Evolutionary conservation across 1,140 invertebrate species (phyloP).

Genomic region (Dufourea novaeangliae): DNA sequence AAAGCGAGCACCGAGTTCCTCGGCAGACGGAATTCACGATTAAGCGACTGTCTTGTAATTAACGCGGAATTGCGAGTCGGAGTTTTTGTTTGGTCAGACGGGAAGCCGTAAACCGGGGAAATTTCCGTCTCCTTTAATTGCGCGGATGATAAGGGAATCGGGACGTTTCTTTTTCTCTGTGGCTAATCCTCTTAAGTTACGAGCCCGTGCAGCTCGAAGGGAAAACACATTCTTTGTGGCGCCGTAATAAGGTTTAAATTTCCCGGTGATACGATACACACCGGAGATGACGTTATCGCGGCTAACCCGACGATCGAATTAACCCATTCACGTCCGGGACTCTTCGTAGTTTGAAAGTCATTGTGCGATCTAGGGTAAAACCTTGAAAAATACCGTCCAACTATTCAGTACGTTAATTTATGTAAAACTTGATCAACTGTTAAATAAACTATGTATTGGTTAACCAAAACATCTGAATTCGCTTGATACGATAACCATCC

Average conservation of each 20-base stretch:
- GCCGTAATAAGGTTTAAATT: conserved; percentile 1
- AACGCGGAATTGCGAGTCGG: background rate
- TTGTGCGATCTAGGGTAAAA: too few relatives aligned
- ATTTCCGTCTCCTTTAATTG: background rate
- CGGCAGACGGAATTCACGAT: background rate
- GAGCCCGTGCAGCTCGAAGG: background rate
- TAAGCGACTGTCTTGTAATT: background rate
- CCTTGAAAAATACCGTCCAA: too few relatives aligned
- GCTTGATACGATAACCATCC: too few relatives aligned
- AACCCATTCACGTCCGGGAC: background rate
- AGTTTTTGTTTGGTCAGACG: background rate
- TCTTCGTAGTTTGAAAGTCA: background rate
- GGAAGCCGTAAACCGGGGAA: background rate
- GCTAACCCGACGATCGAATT: background rate
- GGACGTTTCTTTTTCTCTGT: background rate
- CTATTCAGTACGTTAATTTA: too few relatives aligned
- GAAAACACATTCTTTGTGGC: background rate
- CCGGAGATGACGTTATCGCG: background rate
- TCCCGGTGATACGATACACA: background rate
- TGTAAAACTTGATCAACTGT: too few relatives aligned
- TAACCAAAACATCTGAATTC: too few relatives aligned
- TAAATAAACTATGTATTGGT: too few relatives aligned
- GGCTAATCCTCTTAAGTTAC: background rate
- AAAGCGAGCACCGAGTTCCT: background rate
- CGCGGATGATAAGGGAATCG: background rate